Conservation (phyloP, 53 echinoderm and acorn worm genomes). For the Holothuria scabra region DNA sequence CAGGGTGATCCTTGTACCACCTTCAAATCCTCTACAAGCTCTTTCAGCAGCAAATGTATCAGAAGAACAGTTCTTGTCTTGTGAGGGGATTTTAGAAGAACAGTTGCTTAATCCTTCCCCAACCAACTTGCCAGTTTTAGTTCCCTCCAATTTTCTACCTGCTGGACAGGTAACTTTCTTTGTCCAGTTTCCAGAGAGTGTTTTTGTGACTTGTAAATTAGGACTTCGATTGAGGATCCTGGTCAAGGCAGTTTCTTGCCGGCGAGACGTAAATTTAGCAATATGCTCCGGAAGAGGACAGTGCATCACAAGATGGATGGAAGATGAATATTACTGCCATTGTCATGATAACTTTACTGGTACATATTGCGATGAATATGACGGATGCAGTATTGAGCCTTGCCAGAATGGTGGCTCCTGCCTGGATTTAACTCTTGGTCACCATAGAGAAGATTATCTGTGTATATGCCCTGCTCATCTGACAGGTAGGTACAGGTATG, state of each 20-base stretch:
- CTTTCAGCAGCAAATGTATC: conserved; percentile 62
- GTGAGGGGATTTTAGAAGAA: conserved; percentile 30
- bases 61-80: conserved; percentile 53
- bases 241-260: conserved; percentile 58
- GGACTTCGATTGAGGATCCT: conserved; percentile 64
- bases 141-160: conserved; percentile 49
- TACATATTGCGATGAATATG: conserved; percentile 69
- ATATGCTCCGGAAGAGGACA: conserved; percentile 59
- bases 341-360: conserved; percentile 56
- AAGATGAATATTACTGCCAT: conserved; percentile 51
- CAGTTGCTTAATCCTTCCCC: conserved; percentile 50
- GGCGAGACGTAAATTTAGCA: neutral
- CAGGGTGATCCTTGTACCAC: conserved; percentile 62
- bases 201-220: conserved; percentile 64
- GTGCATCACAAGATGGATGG: conserved; percentile 48
- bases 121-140: conserved; percentile 31
- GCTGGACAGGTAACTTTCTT: conserved; percentile 60
- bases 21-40: conserved; percentile 39
- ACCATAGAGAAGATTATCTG: conserved; percentile 28
- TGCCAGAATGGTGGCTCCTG: conserved; percentile 69
- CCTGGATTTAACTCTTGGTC: conserved; percentile 49
- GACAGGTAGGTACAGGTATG: conserved; percentile 70
- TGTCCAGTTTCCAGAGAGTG: conserved; percentile 56
- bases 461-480: conserved; percentile 62
- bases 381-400: conserved; percentile 66